Evolutionary conservation across 2,113 vertebrate species (phyloP).

Genomic region (Pachyramphus minor): DNA sequence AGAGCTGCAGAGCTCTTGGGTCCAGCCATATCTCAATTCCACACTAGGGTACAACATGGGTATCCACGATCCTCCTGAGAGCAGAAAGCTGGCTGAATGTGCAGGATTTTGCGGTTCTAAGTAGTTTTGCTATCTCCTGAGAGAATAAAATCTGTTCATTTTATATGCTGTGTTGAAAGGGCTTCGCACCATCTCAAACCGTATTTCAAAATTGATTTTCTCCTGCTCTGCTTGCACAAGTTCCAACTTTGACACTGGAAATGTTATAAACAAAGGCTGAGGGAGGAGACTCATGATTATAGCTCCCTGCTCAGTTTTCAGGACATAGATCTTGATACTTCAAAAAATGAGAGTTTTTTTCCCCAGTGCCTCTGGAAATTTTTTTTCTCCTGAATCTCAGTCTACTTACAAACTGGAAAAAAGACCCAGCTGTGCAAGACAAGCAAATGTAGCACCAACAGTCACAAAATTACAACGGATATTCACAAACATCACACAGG

Average conservation of each 20-base stretch:
- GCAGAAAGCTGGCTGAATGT: not conserved
- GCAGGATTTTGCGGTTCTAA: not conserved
- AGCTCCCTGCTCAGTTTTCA: not conserved
- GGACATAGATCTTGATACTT: not conserved
- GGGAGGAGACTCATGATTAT: not conserved
- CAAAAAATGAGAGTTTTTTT: not conserved
- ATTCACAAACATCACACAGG: not conserved
- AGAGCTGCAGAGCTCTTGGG: not conserved
- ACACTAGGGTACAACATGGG: rapidly evolving
- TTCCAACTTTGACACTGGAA: not conserved
- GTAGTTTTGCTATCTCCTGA: not conserved
- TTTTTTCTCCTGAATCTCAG: not conserved
- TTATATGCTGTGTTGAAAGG: not conserved
- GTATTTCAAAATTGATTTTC: not conserved
- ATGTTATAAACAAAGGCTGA: not conserved
- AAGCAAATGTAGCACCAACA: not conserved
- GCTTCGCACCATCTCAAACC: not conserved
- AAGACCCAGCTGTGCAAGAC: not conserved
- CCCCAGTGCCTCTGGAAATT: not conserved
- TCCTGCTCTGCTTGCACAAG: not conserved
- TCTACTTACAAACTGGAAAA: not conserved
- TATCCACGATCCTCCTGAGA: not conserved
- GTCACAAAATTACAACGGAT: not conserved
- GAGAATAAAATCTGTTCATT: not conserved
- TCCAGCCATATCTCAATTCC: rapidly evolving